phyloP scores from a whole-genome alignment of 2,888 invertebrate genomes.

The Adela reaumurella region DNA sequence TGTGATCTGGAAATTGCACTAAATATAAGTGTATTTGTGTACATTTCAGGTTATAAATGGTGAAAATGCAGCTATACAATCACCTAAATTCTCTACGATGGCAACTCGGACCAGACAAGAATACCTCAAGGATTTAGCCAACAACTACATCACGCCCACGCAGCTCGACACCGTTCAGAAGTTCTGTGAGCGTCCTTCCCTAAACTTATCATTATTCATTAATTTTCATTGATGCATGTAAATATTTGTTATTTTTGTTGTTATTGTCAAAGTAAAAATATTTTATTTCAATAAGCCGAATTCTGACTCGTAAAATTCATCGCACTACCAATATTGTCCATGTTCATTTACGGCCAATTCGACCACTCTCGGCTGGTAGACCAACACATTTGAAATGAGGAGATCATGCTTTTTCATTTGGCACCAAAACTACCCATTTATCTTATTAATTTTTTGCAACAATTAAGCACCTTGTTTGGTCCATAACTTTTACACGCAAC shows the following conservation, averaged over 20 bases:
- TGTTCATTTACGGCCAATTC: too few species aligned
- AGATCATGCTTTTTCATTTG: too few species aligned
- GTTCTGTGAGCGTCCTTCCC: slow-evolving; percentile 64
- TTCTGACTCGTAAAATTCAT: too few species aligned
- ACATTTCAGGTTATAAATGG: slow-evolving; percentile 79
- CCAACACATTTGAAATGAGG: too few species aligned
- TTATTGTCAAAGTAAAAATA: slow-evolving; percentile 3
- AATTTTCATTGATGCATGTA: background rate
- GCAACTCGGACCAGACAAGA: slow-evolving; percentile 93
- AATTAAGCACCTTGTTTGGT: too few species aligned
- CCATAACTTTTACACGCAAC: too few species aligned
- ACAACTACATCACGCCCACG: slow-evolving; percentile 76
- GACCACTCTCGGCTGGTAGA: too few species aligned
- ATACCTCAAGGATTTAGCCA: slow-evolving; percentile 89
- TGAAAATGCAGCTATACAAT: slow-evolving; percentile 93
- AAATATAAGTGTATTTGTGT: background rate
- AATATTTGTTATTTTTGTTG: slow-evolving; percentile 1
- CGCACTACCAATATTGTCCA: too few species aligned
- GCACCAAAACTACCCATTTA: too few species aligned
- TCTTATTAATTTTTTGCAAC: too few species aligned
- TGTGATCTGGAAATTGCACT: background rate
- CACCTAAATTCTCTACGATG: slow-evolving; percentile 96
- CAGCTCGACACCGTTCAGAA: slow-evolving; percentile 82
- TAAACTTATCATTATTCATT: background rate
- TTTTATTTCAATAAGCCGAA: too few species aligned